Percentiles rank a stretch among this genome's conserved stretches.
Conservation (phyloP, 2,888 invertebrate genomes). For the Caenorhabditis sp. region DNA sequence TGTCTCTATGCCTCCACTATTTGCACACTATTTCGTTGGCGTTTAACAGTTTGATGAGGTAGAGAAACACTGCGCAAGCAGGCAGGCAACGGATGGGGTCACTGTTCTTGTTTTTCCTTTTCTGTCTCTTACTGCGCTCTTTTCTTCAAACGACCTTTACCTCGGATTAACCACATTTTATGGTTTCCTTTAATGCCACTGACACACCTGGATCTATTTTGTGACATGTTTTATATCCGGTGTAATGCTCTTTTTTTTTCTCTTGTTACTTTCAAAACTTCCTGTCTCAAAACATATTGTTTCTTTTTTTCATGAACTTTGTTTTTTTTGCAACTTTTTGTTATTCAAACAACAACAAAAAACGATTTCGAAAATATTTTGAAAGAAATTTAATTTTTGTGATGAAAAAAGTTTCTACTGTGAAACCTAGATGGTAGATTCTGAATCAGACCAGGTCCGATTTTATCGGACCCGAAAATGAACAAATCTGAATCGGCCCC, state of each 20-base stretch:
- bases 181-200: background rate
- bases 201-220: background rate
- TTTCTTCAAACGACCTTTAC: background rate
- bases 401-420: too few species aligned
- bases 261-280: background rate
- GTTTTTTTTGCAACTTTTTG: too few species aligned
- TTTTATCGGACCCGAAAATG: too few species aligned
- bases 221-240: background rate
- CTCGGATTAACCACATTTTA: background rate
- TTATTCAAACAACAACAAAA: too few species aligned
- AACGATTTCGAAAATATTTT: too few species aligned
- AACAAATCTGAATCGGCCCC: too few species aligned
- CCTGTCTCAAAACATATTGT: background rate
- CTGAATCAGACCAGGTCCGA: too few species aligned
- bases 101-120: background rate
- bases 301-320: background rate
- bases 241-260: background rate
- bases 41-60: background rate
- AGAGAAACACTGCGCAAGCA: background rate
- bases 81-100: background rate
- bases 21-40: background rate
- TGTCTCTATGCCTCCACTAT: background rate
- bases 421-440: too few species aligned
- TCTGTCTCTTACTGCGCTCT: background rate
- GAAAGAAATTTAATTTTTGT: too few species aligned